Evolutionary conservation across 2,113 vertebrate genomes (phyloP).

Genomic region (Ivindomyrus marchei): DNA sequence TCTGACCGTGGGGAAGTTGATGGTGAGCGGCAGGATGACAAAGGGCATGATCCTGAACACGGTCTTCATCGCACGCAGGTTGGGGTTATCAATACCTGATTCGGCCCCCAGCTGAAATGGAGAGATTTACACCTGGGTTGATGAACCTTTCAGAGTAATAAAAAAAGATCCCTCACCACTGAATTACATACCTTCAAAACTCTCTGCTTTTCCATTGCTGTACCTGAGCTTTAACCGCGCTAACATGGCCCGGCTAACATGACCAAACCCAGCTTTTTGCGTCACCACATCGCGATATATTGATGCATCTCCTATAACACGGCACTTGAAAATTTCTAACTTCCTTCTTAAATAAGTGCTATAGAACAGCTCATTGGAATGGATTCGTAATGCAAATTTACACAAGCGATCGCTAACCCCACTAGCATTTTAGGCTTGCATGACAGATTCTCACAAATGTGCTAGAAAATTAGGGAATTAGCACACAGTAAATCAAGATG

Average conservation of each 20-base stretch:
- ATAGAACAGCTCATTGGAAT: background rate
- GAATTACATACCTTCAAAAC: background rate
- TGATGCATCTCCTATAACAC: background rate
- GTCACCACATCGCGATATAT: background rate
- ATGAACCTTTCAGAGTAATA: background rate
- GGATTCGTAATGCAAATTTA: background rate
- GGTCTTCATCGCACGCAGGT: slow-evolving; percentile 70
- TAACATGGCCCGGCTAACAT: background rate
- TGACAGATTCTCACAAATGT: background rate
- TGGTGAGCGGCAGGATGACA: slow-evolving; percentile 72
- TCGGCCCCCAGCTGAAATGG: slow-evolving; percentile 66
- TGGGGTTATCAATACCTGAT: slow-evolving; percentile 73
- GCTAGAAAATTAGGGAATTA: background rate
- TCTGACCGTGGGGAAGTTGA: slow-evolving; percentile 78
- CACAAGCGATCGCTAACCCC: background rate
- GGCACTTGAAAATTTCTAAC: background rate
- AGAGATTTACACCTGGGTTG: background rate
- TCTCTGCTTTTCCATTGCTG: background rate
- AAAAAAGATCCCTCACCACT: background rate
- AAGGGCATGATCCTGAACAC: slow-evolving; percentile 76
- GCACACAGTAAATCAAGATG: background rate
- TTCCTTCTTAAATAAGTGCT: background rate
- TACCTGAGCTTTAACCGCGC: background rate
- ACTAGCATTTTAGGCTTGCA: background rate
- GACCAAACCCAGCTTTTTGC: background rate